Conservation (phyloP, 2,888 invertebrate species). For the Habroteleia sp. region DNA sequence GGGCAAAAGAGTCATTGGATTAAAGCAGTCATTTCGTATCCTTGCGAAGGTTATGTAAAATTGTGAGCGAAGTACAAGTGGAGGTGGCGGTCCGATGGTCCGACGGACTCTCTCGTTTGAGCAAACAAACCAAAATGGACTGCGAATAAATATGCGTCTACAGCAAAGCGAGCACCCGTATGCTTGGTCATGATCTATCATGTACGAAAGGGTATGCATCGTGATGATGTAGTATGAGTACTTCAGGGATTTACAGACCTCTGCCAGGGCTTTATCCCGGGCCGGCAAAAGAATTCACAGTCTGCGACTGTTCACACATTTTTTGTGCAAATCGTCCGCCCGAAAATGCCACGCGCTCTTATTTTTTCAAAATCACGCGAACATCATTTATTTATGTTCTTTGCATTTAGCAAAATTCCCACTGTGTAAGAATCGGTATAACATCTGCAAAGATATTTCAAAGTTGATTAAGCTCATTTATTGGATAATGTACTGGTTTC, state of each 20-base stretch:
- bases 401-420: background rate
- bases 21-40: constrained; percentile 34
- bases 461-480: no score
- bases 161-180: constrained; percentile 78
- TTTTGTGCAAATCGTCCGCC: constrained; percentile 43
- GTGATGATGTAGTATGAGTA: constrained; percentile 64
- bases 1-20: constrained; percentile 32
- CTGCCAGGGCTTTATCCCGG: constrained; percentile 74
- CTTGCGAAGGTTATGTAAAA: constrained; percentile 73
- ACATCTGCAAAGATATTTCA: no score
- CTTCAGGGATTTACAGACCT: constrained; percentile 77
- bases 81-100: constrained; percentile 65
- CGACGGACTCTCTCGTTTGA: constrained; percentile 77
- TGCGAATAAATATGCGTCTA: constrained; percentile 80
- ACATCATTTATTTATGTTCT: constrained; percentile 30
- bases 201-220: constrained; percentile 70
- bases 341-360: constrained; percentile 24
- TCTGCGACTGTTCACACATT: constrained; percentile 66
- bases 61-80: constrained; percentile 62
- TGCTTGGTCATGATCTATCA: constrained; percentile 80
- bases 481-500: no score
- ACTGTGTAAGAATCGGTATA: no score
- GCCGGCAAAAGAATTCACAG: constrained; percentile 72
- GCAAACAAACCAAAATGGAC: constrained; percentile 81
- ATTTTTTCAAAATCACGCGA: constrained; percentile 15